Conservation (phyloP, 2,113 vertebrate genomes). For the Ptilorrhoa leucosticta region DNA sequence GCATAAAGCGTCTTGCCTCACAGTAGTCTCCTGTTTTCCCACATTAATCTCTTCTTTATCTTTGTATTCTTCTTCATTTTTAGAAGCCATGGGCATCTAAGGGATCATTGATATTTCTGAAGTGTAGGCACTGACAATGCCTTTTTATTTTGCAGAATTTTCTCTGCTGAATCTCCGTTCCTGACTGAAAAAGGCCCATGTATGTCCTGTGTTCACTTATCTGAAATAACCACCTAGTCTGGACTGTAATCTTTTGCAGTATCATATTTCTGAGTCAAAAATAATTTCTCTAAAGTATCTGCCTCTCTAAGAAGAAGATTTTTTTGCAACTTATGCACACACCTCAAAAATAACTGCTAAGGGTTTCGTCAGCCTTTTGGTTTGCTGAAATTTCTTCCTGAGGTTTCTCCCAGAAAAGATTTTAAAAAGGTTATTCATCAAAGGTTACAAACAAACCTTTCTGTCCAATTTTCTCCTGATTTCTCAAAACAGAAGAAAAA, state of each 20-base stretch:
- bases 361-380: background rate
- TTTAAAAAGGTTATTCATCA: background rate
- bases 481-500: background rate
- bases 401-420: background rate
- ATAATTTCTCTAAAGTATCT: background rate
- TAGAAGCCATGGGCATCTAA: background rate
- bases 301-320: background rate
- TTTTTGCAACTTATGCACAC: background rate
- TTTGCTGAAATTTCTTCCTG: background rate
- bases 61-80: background rate
- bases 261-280: background rate
- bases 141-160: background rate
- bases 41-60: background rate
- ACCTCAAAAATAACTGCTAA: background rate
- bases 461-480: background rate
- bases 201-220: background rate
- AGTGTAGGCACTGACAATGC: background rate
- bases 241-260: background rate
- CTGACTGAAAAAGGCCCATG: background rate
- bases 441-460: background rate
- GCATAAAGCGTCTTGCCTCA: background rate
- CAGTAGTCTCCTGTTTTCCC: background rate
- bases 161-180: background rate
- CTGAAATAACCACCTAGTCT: background rate
- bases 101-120: background rate